Base-by-base conservation (phyloP, 1,140 invertebrate genomes). In the Bilobella aurantiaca region DNA sequence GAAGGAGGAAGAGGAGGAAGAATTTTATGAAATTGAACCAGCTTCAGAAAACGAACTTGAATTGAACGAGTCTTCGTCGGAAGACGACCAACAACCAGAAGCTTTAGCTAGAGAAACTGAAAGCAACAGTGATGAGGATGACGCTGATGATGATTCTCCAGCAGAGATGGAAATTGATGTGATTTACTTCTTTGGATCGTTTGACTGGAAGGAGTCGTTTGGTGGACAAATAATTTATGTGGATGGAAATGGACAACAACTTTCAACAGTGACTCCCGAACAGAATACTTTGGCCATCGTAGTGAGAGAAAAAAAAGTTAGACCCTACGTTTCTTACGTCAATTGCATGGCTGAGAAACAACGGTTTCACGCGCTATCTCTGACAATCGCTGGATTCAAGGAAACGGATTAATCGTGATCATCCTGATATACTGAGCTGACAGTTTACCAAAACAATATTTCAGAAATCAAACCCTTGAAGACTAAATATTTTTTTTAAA, bases 151-250 rank as follows among this genome's bases (percentile, higher is more conserved):
- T n/a, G 29, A 61, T 46, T 3, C 5, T 3, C 65, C 67, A 16
- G 63, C 47, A 14, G 65, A 63, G 16, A 42, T 53, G 42, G n/a
- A 30, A 23, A 42, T 62, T 18, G 69, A 70, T 30, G 28, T 70
- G 0, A 65, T 70, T 34, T 70, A 58, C 34, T 70, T 64, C 32
- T 63, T 62, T 53, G 65, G 64, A 1, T 58, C 59, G 8, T 62
- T 62, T 34, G 58, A 64, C 8, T 72, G 71, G 71, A 56, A 68
- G 28, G 71, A 72, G 31, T 21, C 59, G 1, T 67, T 60, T 31
- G 71, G 71, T 23, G 71, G 71, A 25, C 47, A 37, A 3, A 62
- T 37, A 0, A 65, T 72, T 30, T 72, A 72, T 31, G 47, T 57
- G 0, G 68, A 63, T 1, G 62, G 65, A 18, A 34, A 27, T 30